Evolutionary conservation across 2,797 vertebrate genomes (phyloP).

Genomic region (Platalea minor): DNA sequence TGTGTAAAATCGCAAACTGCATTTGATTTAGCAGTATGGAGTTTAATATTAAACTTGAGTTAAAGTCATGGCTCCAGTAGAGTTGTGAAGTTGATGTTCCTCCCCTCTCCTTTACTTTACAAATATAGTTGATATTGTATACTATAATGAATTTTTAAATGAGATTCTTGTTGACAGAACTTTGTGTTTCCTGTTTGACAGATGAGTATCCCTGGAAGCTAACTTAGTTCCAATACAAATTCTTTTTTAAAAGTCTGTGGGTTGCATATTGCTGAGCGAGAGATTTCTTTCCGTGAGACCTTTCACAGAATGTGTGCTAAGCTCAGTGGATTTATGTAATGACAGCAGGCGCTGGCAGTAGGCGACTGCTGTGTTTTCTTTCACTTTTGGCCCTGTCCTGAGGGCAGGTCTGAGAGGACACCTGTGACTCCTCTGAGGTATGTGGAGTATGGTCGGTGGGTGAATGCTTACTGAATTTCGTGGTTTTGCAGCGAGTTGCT

Average conservation of each 20-base stretch:
- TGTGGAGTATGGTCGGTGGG: not conserved
- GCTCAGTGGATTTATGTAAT: not conserved
- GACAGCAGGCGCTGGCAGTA: not conserved
- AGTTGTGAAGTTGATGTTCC: not conserved
- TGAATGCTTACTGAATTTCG: not conserved
- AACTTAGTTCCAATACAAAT: not conserved
- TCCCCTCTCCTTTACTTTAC: not conserved
- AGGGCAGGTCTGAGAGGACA: not conserved
- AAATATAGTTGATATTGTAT: accelerated
- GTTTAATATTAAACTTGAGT: not conserved
- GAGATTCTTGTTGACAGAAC: not conserved
- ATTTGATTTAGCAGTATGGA: not conserved
- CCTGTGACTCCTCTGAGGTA: not conserved
- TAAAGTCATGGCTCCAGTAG: not conserved
- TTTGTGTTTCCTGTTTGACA: not conserved
- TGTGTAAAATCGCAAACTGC: not conserved
- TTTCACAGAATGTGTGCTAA: not conserved
- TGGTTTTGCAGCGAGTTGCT: not conserved
- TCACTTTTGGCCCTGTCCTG: not conserved
- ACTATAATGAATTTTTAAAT: not conserved
- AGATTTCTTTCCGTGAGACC: not conserved
- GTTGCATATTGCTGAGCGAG: not conserved
- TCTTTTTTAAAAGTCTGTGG: not conserved
- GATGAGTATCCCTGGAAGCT: not conserved
- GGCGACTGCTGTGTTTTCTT: not conserved